phyloP scores from a whole-genome alignment of 2,113 vertebrate species.

The Mixornis gularis region DNA sequence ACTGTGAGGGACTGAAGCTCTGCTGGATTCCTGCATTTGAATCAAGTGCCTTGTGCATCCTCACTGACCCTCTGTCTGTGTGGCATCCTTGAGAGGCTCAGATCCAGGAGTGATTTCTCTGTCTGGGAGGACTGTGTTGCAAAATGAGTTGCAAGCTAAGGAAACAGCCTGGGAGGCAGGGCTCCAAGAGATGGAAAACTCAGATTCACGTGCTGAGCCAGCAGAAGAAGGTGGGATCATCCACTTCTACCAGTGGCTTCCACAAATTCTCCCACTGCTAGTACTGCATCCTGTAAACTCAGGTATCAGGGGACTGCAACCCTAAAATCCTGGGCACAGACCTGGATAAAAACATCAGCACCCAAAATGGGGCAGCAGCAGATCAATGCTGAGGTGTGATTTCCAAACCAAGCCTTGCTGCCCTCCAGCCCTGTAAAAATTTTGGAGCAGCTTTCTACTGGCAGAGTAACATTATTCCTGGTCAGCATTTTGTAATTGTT shows the following conservation, averaged over 20 bases:
- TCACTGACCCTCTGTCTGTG: not conserved
- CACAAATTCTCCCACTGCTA: not conserved
- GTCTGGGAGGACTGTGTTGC: not conserved
- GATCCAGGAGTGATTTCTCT: not conserved
- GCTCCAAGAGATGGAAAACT: not conserved
- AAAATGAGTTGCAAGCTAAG: not conserved
- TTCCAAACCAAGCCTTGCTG: not conserved
- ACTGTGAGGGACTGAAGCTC: not conserved
- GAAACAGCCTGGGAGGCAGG: not conserved
- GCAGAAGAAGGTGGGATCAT: not conserved
- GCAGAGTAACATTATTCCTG: not conserved
- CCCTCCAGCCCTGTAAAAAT: not conserved
- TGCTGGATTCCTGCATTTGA: not conserved
- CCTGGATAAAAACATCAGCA: not conserved
- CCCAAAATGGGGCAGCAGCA: not conserved
- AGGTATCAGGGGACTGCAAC: not conserved
- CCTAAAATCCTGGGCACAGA: not conserved
- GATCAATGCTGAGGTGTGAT: not conserved
- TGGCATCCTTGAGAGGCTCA: fast-evolving
- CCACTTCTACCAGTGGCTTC: not conserved
- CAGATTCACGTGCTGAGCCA: fast-evolving
- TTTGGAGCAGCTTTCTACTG: not conserved
- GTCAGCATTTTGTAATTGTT: not conserved
- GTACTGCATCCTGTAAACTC: not conserved
- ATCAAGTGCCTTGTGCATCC: not conserved